Conservation (phyloP, 1,140 invertebrate genomes). For the Orchestia grillus region DNA sequence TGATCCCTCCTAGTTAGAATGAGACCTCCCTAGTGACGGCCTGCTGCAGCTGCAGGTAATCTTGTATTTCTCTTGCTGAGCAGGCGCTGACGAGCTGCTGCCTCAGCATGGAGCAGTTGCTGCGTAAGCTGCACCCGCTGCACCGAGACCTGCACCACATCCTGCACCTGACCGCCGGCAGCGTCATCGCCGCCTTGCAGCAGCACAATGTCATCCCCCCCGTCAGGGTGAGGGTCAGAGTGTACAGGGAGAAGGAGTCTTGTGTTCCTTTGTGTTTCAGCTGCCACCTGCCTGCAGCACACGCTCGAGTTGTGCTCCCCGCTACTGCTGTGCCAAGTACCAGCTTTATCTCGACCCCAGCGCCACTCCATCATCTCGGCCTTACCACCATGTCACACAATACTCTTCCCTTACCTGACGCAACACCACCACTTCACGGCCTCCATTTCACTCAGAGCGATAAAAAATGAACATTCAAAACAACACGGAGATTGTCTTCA, state of each 20-base stretch:
- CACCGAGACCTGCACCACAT: background rate
- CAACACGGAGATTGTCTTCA: too few relatives aligned
- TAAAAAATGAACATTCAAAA: too few relatives aligned
- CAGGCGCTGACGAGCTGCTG: conserved; percentile 42
- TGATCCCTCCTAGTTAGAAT: too few relatives aligned
- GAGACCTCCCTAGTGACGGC: too few relatives aligned
- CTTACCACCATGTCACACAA: too few relatives aligned
- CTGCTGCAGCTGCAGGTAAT: background rate
- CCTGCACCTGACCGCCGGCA: background rate
- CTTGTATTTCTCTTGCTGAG: too few relatives aligned
- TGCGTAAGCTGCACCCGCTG: conserved; percentile 10
- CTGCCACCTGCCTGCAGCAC: background rate
- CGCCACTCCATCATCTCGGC: too few relatives aligned
- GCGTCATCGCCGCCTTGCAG: background rate
- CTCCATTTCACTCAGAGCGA: too few relatives aligned
- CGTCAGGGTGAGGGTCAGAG: background rate
- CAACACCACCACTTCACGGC: too few relatives aligned
- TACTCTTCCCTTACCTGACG: too few relatives aligned
- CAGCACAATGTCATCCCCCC: conserved; percentile 11
- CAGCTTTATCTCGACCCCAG: background rate
- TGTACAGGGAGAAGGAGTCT: background rate
- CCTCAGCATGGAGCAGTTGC: conserved; percentile 16
- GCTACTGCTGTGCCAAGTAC: background rate
- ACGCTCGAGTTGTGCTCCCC: background rate
- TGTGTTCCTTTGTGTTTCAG: background rate